These are phyloP conservation scores for Agapornis roseicollis DNA, from an alignment of 2,113 vertebrate genomes.

Conservation along the genomic window DNA sequence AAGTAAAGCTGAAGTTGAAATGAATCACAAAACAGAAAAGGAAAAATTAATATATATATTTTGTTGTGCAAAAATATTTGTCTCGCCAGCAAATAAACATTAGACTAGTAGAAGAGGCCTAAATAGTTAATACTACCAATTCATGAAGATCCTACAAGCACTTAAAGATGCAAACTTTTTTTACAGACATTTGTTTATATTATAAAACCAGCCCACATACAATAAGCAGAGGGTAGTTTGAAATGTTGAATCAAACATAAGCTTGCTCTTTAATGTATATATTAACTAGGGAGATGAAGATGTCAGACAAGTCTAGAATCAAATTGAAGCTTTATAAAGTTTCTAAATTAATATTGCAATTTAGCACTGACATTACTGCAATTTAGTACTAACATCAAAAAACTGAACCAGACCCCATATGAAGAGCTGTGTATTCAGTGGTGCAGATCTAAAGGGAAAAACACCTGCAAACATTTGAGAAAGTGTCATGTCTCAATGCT, in stretches of 20 bases:
- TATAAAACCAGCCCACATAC: not conserved
- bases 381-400: not conserved
- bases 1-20: not conserved
- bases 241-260: not conserved
- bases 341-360: not conserved
- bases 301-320: not conserved
- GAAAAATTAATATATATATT: not conserved
- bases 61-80: not conserved
- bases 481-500: not conserved
- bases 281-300: not conserved
- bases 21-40: not conserved
- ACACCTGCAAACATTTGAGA: accelerated
- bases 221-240: not conserved
- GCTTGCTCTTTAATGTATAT: not conserved
- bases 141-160: not conserved
- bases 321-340: not conserved
- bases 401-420: not conserved
- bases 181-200: not conserved
- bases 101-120: not conserved
- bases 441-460: not conserved
- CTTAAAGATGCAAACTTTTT: not conserved
- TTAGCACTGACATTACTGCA: not conserved
- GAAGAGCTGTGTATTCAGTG: not conserved
- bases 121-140: not conserved
- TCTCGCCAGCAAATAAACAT: not conserved